These are phyloP conservation scores for Cephus runcator DNA, from an alignment of 2,888 invertebrate species.

Conservation along the genomic window DNA sequence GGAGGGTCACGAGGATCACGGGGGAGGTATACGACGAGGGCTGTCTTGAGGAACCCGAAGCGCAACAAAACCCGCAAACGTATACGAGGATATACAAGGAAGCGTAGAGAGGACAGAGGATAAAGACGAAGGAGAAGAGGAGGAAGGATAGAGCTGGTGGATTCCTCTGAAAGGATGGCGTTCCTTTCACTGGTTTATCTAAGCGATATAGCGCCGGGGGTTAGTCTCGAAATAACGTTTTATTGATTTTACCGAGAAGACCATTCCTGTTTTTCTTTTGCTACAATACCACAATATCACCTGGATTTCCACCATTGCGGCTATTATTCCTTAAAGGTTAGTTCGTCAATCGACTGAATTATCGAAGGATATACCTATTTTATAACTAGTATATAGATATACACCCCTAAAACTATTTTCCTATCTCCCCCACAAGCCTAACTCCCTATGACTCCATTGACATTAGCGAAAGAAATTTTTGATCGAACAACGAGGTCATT, in stretches of 20 bases:
- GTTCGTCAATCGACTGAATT: not conserved
- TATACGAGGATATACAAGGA: not conserved
- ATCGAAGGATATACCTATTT: not conserved
- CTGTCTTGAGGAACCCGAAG: slow-evolving; percentile 8
- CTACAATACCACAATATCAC: not conserved
- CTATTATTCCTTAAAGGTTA: not conserved
- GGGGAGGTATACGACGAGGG: not conserved
- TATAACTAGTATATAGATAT: not conserved
- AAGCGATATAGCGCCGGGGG: slow-evolving; percentile 21
- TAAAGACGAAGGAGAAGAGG: slow-evolving; percentile 2
- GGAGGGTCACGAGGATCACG: slow-evolving; percentile 7
- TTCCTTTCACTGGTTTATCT: slow-evolving; percentile 25
- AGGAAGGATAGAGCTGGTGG: slow-evolving; percentile 5
- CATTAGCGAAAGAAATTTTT: not conserved
- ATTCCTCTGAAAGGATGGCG: slow-evolving; percentile 20
- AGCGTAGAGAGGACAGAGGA: not conserved
- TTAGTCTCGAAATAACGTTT: slow-evolving; percentile 24
- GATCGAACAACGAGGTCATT: not conserved
- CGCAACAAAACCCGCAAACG: not conserved
- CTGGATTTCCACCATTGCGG: not conserved
- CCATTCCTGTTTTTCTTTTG: slow-evolving; percentile 5
- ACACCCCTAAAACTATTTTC: not conserved
- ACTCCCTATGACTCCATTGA: not conserved
- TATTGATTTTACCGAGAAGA: slow-evolving; percentile 19
- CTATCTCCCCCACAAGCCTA: not conserved